A percentile compares a stretch with the other conserved stretches of the same genome.
Evolutionary conservation across 2,888 invertebrate species (phyloP).

Genomic region (Drymonia ruficornis): DNA sequence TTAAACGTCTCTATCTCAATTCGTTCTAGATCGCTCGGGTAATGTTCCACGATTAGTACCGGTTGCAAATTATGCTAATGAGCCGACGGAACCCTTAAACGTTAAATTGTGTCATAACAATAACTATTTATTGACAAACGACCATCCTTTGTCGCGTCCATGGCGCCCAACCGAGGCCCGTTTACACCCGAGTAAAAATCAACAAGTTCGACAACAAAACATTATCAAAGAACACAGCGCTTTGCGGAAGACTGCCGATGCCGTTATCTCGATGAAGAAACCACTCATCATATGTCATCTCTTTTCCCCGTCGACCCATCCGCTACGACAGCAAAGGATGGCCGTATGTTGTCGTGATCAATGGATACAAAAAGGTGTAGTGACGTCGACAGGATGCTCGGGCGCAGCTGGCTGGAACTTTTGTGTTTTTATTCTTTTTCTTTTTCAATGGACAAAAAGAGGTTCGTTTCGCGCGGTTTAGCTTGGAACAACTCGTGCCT

Average conservation of each 20-base stretch:
- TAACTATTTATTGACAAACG: slow-evolving; percentile 67
- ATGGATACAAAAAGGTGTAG: slow-evolving; percentile 73
- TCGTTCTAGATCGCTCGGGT: slow-evolving; percentile 23
- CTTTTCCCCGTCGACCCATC: slow-evolving; percentile 41
- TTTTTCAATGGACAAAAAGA: slow-evolving; percentile 69
- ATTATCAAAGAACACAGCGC: slow-evolving; percentile 67
- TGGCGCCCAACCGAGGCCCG: slow-evolving; percentile 46
- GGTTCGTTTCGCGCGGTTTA: slow-evolving; percentile 78
- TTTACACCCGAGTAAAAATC: slow-evolving; percentile 62
- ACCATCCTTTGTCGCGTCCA: slow-evolving; percentile 49
- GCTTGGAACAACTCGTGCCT: slow-evolving; percentile 61
- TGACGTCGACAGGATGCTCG: slow-evolving; percentile 81
- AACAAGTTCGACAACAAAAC: slow-evolving; percentile 62
- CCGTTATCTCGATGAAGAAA: slow-evolving; percentile 64
- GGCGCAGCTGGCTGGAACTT: slow-evolving; percentile 82
- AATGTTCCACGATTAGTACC: slow-evolving; percentile 43
- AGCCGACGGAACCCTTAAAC: slow-evolving; percentile 38
- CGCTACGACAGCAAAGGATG: slow-evolving; percentile 55
- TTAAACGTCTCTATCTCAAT: slow-evolving; percentile 23
- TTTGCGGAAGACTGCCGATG: slow-evolving; percentile 76
- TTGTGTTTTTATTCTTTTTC: slow-evolving; percentile 67
- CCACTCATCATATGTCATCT: slow-evolving; percentile 55
- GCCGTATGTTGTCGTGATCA: slow-evolving; percentile 60
- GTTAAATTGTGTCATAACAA: slow-evolving; percentile 66
- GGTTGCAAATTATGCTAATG: slow-evolving; percentile 47